phyloP scores from a whole-genome alignment of 2,888 invertebrate genomes.

The Neoaliturus tenellus region DNA sequence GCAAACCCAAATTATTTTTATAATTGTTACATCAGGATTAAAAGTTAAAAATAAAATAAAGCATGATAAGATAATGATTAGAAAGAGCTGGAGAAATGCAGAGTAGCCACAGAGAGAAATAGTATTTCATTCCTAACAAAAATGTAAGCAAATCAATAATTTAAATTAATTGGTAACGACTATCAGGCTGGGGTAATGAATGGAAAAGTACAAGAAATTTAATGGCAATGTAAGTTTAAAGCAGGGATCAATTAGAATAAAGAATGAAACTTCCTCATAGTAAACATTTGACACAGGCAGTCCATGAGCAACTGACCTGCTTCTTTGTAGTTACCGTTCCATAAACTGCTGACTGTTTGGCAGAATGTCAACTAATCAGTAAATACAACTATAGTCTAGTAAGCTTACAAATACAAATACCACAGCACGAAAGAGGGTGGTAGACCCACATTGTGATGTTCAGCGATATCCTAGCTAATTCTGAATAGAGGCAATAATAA shows the following conservation, averaged over 20 bases:
- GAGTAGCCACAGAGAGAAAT: no score
- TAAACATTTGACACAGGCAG: conserved; percentile 7
- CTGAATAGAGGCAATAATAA: no score
- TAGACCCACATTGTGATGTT: no score
- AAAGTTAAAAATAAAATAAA: no score
- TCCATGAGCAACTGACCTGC: conserved; percentile 40
- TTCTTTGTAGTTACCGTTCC: conserved; percentile 43
- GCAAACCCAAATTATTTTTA: no score
- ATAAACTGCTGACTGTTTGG: conserved; percentile 43
- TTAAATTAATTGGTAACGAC: not conserved
- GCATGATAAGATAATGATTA: not conserved
- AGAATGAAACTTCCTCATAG: not conserved
- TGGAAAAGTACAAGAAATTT: not conserved
- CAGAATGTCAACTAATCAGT: conserved; percentile 38
- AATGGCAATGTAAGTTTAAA: not conserved
- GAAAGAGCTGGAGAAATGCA: no score
- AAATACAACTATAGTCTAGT: not conserved
- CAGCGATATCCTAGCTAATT: no score
- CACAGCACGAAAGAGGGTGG: no score
- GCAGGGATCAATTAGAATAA: not conserved
- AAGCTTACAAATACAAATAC: not conserved
- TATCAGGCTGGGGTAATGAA: not conserved
- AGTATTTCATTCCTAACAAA: conserved; percentile 62
- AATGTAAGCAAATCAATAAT: not conserved
- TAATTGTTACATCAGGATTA: no score